Base-by-base conservation (phyloP, 2,797 vertebrate genomes). In the Halcyon chelicuti region DNA sequence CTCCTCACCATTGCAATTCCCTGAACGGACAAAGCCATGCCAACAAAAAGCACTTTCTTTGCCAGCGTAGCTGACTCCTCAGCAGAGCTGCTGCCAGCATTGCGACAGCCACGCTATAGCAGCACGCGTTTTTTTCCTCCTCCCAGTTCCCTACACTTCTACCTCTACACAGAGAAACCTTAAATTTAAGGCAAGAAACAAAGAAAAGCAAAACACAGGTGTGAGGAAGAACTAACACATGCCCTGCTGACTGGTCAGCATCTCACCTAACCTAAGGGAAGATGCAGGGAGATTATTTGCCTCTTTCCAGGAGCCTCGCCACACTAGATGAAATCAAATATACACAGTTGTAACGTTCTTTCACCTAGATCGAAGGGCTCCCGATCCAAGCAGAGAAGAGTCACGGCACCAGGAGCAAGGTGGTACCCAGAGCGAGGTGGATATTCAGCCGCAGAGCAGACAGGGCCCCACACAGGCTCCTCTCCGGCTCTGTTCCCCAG, bases 161-260 rank as follows among this genome's bases (percentile, higher is more conserved):
- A 84, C 33, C 31, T 71, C 75, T 60, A 65, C 66, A 44, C n/a
- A 51, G 62, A 75, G 19, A 78, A 75, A 39, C 10, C 21, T 57
- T 19, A 52, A 52, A 66, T 81, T 33, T 55, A 66, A 68, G 23
- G 40, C 46, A 81, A 81, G 39, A 67, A 91, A 71, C 52, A 68
- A 91, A 82, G 33, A 39, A 49, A 77, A 73, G 13, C 22, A 82
- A 37, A 91, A 40, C 67, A 72, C 0, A 46, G n/a, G 65, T 29
- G 26, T 23, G 28, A 58, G 25, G 15, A 83, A 7, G 3, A 90
- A 39, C 35, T 1, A 0, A 39, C 2, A 1, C 0, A 0, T 5
- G 33, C 39, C 33, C 21, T 21, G 28, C 23, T 29, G 46, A 22
- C 40, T 49, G 49, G 49, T 26, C 9, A 6, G 44, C 42, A 57